Evolutionary conservation across 2,888 invertebrate species (phyloP), one percentile per base, ranked within the genome.

Genomic region (Lutraria lutraria): DNA sequence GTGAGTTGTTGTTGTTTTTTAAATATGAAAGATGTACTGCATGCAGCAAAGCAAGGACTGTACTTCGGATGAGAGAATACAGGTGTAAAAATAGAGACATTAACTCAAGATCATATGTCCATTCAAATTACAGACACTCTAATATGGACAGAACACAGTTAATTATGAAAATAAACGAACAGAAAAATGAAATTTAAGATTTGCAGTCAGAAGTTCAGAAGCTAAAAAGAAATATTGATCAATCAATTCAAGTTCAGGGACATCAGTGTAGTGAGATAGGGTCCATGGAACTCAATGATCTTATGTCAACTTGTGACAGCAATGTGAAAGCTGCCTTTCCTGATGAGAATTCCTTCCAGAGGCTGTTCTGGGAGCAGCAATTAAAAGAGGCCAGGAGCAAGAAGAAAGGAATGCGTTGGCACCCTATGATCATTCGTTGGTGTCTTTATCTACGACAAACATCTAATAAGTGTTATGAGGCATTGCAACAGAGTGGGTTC

Each of bases 341-440:
- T 12, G 68, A 68, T 19, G n/a, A n/a, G 25, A 68, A 68, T n/a
- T 68, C 68, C n/a, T 29, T 68, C 10, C 68, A 68, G 15, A n/a
- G 68, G 6, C 25, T 25, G 3, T n/a, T 68, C 15, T 25, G 4
- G 29, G 25, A 25, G 29, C n/a, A 25, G 25, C n/a, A n/a, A 25
- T n/a, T 63, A 31, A 82, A 56, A 29, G 3, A 63, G 10, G 8
- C 34, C 21, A 34, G 0, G 1, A 0, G 19, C 63, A 68, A 68
- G 2, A 83, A 89, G 54, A 52, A 31, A 19, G 88, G 87, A 6
- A 89, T 91, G 84, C 19, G 87, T 21, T 91, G 89, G 91, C 89
- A 91, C 31, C 89, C 89, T 31, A 83, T 86, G 87, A 83, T 91
- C 6, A 86, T 91, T 31, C 53, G 56, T 19, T 89, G 91, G 88